Evolutionary conservation across 2,888 invertebrate genomes (phyloP), one percentile per base, ranked within the genome.

Genomic region (Graphium colonna): DNA sequence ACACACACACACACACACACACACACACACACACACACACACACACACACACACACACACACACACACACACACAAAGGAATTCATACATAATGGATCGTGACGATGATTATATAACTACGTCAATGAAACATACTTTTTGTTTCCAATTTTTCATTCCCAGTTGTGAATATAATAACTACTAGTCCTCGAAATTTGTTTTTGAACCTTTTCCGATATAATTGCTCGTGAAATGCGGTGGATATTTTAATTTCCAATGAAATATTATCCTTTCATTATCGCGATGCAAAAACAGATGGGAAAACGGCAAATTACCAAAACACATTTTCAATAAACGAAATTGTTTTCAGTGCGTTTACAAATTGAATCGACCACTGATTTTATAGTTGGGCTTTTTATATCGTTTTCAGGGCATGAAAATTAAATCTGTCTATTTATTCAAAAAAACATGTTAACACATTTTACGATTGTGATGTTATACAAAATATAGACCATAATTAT

Each of bases 201-300:
- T 7, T 12, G 39, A 15, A 39, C 7, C 13, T 16, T 39, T 39
- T 7, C 39, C 13, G 5, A 39, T 8, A 39, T 15, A 31, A 31
- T 31, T 7, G 31, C 31, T 31, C 31, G 31, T 31, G 10, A 31
- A 31, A 31, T 31, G 31, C 1, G 31, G 31, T 31, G 31, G 31
- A 31, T 31, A 31, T 31, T 31, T 31, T 31, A 31, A 31, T 5
- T 31, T 31, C 10, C 4, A 7, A 9, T 31, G 31, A 15, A 31
- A 45, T 51, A 33, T 51, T 51, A 45, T n/a, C n/a, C 7, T 45
- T 51, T 51, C 51, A 51, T 51, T 46, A 46, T 40, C 18, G 9
- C 33, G 10, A 12, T n/a, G 1, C 16, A 12, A 15, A 13, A 51
- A 15, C 40, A 36, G 2, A 12, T 3, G n/a, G 12, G 4, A 4